phyloP scores from a whole-genome alignment of 2,888 invertebrate genomes.

The Cordilura impudica region DNA sequence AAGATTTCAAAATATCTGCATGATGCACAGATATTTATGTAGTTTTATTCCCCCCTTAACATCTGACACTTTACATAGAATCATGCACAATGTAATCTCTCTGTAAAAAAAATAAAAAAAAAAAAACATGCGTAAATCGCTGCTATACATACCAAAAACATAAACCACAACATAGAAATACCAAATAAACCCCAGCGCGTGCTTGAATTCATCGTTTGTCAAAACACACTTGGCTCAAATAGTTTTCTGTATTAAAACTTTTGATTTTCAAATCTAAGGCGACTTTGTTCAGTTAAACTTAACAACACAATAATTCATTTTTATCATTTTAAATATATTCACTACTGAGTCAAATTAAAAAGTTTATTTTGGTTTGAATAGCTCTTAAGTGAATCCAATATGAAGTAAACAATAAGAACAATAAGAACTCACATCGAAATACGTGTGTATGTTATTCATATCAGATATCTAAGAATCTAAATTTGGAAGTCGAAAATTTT shows the following conservation, averaged over 20 bases:
- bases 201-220: slow-evolving; percentile 28
- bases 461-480: too few species aligned
- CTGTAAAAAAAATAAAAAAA: not conserved
- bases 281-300: too few species aligned
- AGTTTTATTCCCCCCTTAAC: slow-evolving; percentile 27
- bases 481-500: too few species aligned
- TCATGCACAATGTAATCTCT: slow-evolving; percentile 25
- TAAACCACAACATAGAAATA: slow-evolving; percentile 50
- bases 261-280: too few species aligned
- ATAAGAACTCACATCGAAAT: too few species aligned
- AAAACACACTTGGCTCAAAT: not conserved
- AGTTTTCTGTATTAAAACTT: not conserved
- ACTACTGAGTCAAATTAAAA: too few species aligned
- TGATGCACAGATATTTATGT: not conserved
- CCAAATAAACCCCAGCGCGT: slow-evolving; percentile 54
- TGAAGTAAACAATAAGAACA: too few species aligned
- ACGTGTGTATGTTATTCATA: too few species aligned
- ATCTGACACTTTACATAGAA: slow-evolving; percentile 22
- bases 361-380: too few species aligned
- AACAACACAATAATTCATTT: too few species aligned
- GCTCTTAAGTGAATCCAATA: too few species aligned
- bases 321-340: too few species aligned
- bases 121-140: slow-evolving; percentile 40
- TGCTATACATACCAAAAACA: slow-evolving; percentile 19
- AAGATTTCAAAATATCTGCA: slow-evolving; percentile 47